Evolutionary conservation across 2,113 vertebrate species (phyloP), one percentile per base, ranked within the genome.

Genomic region (Oryzias woworae): DNA sequence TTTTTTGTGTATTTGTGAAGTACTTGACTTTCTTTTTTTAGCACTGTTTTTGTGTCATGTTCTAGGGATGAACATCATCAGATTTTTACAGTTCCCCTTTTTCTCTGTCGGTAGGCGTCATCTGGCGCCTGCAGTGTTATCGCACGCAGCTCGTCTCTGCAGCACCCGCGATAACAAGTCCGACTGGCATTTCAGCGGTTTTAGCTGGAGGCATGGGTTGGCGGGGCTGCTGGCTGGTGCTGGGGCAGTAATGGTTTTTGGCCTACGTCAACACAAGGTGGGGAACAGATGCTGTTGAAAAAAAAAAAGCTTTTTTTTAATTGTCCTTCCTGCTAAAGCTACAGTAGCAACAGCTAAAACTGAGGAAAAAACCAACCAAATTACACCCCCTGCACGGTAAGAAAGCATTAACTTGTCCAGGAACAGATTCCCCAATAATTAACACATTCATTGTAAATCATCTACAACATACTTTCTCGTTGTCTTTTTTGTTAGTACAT

Each of bases 221-320:
- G 89, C 88, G 2, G 91, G 91, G 22, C 80, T 93, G 63, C 61
- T 92, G 66, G 86, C 84, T 16, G 92, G 92, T n/a, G 83, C 88
- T 0, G 92, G 91, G 1, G 89, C 77, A 3, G 89, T 90, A 0
- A 56, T 93, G 62, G 85, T 63, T 4, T 91, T 89, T 56, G 77
- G 84, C 26, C 74, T 91, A 36, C 63, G 80, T 56, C 74, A 82
- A 12, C 88, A 81, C 57, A 78, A 90, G 90, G 92, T 93, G 4
- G 66, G 79, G 14, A 24, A 3, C 13, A 24, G 18, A 52, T 7
- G 1, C 16, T 17, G 41, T 58, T 28, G 3, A 28, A 26, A 26
- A 4, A 5, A 28, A 28, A 10, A 36, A 36, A 28, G 10, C 7
- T 2, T 36, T 10, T 10, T 31, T 36, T 36, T 36, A 8, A 36